These are phyloP conservation scores for Crossaster papposus DNA, from an alignment of 53 echinoderm and acorn worm species.

Conservation along the genomic window DNA sequence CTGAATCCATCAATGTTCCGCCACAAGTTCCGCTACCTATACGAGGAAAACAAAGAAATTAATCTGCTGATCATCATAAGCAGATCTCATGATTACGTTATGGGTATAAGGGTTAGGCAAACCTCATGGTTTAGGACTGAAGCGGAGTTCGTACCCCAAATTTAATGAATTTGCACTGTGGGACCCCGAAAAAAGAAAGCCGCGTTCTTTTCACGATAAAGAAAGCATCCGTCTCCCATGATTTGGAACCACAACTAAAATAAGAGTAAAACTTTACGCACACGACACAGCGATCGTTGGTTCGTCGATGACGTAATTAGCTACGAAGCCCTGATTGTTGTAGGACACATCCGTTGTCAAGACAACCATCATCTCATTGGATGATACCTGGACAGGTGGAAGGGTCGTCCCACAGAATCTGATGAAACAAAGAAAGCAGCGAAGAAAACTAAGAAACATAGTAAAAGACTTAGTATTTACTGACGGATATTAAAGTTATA, in stretches of 20 bases:
- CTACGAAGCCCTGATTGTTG: slow-evolving; percentile 44
- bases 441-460: neutral
- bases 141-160: neutral
- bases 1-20: too few relatives aligned
- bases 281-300: neutral
- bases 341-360: slow-evolving; percentile 46
- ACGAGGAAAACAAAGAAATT: too few relatives aligned
- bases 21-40: too few relatives aligned
- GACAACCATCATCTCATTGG: slow-evolving; percentile 44
- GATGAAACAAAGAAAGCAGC: neutral
- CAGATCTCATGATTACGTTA: too few relatives aligned
- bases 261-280: neutral
- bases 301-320: slow-evolving; percentile 51
- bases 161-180: too few relatives aligned
- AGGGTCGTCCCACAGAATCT: slow-evolving; percentile 47
- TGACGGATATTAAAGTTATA: neutral
- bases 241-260: too few relatives aligned
- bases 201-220: too few relatives aligned
- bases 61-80: too few relatives aligned
- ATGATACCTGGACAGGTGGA: slow-evolving; percentile 25
- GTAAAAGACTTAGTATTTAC: neutral
- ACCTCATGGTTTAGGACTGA: neutral
- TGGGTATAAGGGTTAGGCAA: too few relatives aligned
- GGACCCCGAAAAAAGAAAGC: too few relatives aligned
- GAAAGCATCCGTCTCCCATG: too few relatives aligned